Conservation (phyloP, 1,140 invertebrate species). For the Bombyx mandarina region DNA sequence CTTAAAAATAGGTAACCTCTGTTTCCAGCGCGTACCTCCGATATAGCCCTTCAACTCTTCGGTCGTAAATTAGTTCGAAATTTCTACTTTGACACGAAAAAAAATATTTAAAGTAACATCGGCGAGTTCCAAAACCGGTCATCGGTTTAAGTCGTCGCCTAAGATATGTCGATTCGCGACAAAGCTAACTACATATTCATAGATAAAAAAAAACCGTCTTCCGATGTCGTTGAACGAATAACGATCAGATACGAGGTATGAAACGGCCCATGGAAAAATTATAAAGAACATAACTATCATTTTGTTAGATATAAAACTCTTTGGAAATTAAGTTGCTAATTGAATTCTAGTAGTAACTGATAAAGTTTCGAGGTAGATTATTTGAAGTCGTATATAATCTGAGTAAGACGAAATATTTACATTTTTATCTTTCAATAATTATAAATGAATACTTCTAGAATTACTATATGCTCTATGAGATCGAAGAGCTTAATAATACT, state of each 20-base stretch:
- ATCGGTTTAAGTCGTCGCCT: conserved; percentile 3
- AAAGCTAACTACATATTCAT: conserved; percentile 13
- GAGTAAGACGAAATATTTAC: too few relatives aligned
- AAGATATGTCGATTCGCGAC: conserved; percentile 21
- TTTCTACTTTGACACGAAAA: background rate
- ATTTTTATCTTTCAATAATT: too few relatives aligned
- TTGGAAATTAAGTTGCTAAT: too few relatives aligned
- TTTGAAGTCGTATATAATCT: too few relatives aligned
- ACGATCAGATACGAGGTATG: conserved; percentile 15
- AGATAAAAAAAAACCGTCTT: conserved; percentile 14
- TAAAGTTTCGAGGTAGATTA: too few relatives aligned
- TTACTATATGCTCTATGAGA: too few relatives aligned
- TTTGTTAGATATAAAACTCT: background rate
- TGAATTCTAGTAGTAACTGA: background rate
- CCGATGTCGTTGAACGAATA: conserved; percentile 26
- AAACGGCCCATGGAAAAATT: conserved; percentile 6
- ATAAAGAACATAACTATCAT: background rate
- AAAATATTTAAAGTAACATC: background rate
- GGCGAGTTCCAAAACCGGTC: conserved; percentile 6
- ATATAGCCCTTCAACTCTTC: too few relatives aligned
- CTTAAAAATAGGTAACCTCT: too few relatives aligned
- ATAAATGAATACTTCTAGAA: too few relatives aligned
- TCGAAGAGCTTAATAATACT: too few relatives aligned
- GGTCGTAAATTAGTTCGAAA: background rate
- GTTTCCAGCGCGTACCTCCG: too few relatives aligned